Evolutionary conservation across 2,888 invertebrate species (phyloP).

Genomic region (Catocala sponsa): DNA sequence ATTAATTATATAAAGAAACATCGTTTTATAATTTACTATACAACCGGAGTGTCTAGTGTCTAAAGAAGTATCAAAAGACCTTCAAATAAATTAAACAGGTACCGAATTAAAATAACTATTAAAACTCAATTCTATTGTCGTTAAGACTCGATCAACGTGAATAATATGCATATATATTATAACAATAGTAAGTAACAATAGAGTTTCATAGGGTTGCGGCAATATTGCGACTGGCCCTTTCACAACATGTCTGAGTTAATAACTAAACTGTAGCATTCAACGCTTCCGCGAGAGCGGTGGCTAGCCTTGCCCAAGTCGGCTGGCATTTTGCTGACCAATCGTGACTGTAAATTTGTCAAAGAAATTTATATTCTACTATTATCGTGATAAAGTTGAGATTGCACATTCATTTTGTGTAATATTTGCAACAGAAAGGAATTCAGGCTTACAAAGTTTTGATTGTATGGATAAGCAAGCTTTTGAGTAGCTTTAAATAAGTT

Average conservation of each 20-base stretch:
- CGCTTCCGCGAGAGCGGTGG: slow-evolving; percentile 51
- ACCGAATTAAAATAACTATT: not conserved
- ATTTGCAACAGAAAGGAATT: slow-evolving; percentile 1
- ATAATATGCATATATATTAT: slow-evolving; percentile 5
- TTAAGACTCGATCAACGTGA: slow-evolving; percentile 18
- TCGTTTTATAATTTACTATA: too few relatives aligned
- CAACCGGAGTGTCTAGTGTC: too few relatives aligned
- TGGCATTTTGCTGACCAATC: slow-evolving; percentile 50
- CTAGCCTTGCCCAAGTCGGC: slow-evolving; percentile 41
- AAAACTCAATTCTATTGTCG: slow-evolving; percentile 1
- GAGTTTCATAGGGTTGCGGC: slow-evolving; percentile 24
- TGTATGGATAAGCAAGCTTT: slow-evolving; percentile 5
- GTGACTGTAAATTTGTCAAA: slow-evolving; percentile 30
- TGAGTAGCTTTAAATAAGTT: not conserved
- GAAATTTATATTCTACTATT: slow-evolving; percentile 29
- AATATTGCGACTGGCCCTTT: slow-evolving; percentile 27
- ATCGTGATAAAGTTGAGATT: slow-evolving; percentile 25
- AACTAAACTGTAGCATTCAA: slow-evolving; percentile 37
- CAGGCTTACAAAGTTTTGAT: not conserved
- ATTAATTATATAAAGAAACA: too few relatives aligned
- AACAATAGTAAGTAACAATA: slow-evolving; percentile 28
- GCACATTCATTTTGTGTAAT: not conserved
- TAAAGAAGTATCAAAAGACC: too few relatives aligned
- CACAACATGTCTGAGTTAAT: slow-evolving; percentile 37
- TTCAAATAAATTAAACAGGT: not conserved